A percentile compares a stretch with the other conserved stretches of the same genome.
Conservation (phyloP, 2,888 invertebrate genomes). For the Pasiphila rectangulata region DNA sequence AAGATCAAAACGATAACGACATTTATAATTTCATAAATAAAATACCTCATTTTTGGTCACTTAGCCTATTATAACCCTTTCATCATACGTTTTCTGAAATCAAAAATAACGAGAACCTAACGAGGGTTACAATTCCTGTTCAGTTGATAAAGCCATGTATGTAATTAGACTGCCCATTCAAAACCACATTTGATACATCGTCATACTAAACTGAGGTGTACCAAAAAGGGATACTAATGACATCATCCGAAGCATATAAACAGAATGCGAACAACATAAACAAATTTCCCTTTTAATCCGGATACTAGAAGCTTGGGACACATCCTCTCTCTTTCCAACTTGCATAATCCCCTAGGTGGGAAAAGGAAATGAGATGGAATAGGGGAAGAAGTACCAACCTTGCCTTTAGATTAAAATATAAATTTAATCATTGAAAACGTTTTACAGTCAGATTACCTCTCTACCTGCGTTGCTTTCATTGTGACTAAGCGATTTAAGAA, state of each 20-base stretch:
- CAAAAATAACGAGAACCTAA: background rate
- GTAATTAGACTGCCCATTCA: conserved; percentile 13
- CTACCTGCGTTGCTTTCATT: conserved; percentile 35
- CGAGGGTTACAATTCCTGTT: background rate
- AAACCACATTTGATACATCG: conserved; percentile 14
- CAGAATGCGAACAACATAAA: conserved; percentile 32
- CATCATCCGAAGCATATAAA: conserved; percentile 34
- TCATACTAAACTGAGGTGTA: conserved; percentile 16
- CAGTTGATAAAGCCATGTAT: conserved; percentile 7
- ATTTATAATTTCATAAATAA: background rate
- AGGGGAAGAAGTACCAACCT: conserved; percentile 8
- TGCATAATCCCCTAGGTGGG: conserved; percentile 8
- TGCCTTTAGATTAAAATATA: conserved; percentile 61
- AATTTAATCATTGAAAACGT: conserved; percentile 68
- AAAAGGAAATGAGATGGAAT: conserved; percentile 23
- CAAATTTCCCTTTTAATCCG: conserved; percentile 34
- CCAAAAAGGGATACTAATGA: conserved; percentile 26
- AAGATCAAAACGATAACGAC: too few species aligned
- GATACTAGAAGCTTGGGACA: conserved; percentile 26
- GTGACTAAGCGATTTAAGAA: conserved; percentile 32
- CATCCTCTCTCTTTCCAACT: conserved; percentile 19
- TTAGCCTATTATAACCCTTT: background rate
- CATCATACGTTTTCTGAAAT: background rate
- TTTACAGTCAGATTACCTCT: conserved; percentile 58
- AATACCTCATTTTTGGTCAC: background rate